Evolutionary conservation across 2,888 invertebrate genomes (phyloP).

Genomic region (Hedya salicella): DNA sequence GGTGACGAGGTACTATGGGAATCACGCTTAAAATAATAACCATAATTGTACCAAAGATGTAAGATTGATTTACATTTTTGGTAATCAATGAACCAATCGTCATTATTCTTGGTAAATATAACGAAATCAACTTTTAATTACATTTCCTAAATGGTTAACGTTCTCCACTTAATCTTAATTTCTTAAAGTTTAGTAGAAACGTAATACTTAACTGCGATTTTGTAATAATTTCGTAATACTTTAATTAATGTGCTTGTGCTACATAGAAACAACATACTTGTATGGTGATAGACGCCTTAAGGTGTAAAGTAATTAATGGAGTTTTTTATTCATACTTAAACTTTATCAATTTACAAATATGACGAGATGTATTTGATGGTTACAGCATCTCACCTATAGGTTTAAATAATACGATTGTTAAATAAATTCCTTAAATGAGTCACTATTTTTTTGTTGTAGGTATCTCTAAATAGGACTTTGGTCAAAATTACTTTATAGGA

Average conservation of each 20-base stretch:
- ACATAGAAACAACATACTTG: constrained; percentile 23
- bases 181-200: constrained; percentile 13
- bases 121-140: constrained; percentile 26
- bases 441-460: too few relatives aligned
- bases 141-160: constrained; percentile 8
- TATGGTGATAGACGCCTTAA: constrained; percentile 22
- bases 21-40: too few relatives aligned
- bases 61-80: constrained; percentile 10
- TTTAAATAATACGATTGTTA: background rate
- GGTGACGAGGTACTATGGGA: too few relatives aligned
- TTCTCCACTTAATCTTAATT: constrained; percentile 3
- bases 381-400: background rate
- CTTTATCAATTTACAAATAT: background rate
- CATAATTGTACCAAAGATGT: background rate
- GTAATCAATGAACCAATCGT: constrained; percentile 4
- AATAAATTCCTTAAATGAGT: too few relatives aligned
- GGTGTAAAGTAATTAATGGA: constrained; percentile 12
- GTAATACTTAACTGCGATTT: constrained; percentile 22
- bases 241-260: constrained; percentile 30
- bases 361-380: background rate
- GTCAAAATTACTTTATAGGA: too few relatives aligned
- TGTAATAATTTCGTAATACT: constrained; percentile 33
- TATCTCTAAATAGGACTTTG: too few relatives aligned
- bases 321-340: background rate
- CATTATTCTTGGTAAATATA: background rate